These are phyloP conservation scores for Bos javanicus DNA, from an alignment of 2,113 vertebrate species.

Conservation along the genomic window DNA sequence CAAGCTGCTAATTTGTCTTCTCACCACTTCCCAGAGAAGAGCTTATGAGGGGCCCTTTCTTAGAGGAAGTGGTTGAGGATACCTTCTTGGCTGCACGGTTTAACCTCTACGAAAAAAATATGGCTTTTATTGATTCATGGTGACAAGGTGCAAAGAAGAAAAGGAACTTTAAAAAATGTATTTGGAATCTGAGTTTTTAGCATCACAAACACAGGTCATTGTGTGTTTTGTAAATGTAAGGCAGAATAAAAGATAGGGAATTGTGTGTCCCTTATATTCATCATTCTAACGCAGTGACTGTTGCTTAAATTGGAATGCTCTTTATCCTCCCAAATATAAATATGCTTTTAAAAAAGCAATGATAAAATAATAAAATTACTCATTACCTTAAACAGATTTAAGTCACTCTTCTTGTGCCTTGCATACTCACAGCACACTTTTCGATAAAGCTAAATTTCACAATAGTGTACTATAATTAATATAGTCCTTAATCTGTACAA, in stretches of 20 bases:
- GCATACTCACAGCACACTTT: background rate
- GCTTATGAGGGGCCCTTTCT: background rate
- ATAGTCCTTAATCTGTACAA: background rate
- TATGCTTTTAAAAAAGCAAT: conserved; percentile 1
- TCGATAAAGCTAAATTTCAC: background rate
- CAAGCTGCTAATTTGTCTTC: conserved; percentile 56
- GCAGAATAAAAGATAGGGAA: background rate
- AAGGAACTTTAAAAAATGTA: background rate
- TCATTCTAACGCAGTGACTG: background rate
- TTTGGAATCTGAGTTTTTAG: background rate
- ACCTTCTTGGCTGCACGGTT: background rate
- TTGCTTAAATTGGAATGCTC: background rate
- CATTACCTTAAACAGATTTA: background rate
- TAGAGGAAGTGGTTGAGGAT: background rate
- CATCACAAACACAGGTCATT: background rate
- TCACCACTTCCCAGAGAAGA: background rate
- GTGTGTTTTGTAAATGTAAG: background rate
- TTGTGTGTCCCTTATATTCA: conserved; percentile 18
- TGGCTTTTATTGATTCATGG: conserved; percentile 2
- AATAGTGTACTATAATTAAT: background rate
- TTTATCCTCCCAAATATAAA: conserved; percentile 26
- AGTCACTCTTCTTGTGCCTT: background rate
- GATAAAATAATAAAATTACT: conserved; percentile 5
- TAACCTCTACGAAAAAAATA: background rate
- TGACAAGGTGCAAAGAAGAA: background rate